A percentile compares a stretch with the other conserved stretches of the same genome.
These are phyloP conservation scores for Clavelina lepadiformis DNA, from an alignment of 23 tunicate genomes.

Conservation along the genomic window DNA sequence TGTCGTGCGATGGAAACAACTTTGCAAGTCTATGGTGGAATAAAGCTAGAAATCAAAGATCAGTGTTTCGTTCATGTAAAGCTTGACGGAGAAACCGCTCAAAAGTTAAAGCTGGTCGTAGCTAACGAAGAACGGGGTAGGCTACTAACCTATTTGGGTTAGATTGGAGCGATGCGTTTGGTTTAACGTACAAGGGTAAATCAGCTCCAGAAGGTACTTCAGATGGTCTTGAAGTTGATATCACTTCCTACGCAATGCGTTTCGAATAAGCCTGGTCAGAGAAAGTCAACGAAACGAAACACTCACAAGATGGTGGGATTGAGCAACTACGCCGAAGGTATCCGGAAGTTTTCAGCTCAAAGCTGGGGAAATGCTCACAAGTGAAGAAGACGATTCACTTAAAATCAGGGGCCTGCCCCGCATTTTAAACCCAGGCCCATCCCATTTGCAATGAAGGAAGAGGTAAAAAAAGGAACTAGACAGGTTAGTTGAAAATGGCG, in stretches of 20 bases:
- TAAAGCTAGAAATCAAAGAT: background rate
- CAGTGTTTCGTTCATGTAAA: slow-evolving; percentile 15
- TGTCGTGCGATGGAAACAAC: background rate
- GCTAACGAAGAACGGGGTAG: background rate
- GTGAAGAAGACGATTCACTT: too few species aligned
- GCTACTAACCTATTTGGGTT: slow-evolving; percentile 1
- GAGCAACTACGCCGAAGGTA: slow-evolving; percentile 5
- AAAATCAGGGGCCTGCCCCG: background rate
- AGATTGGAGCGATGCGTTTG: slow-evolving; percentile 11
- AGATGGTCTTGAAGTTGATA: too few species aligned
- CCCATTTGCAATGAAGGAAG: slow-evolving; percentile 9
- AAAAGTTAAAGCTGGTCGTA: slow-evolving; percentile 5
- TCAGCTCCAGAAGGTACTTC: too few species aligned
- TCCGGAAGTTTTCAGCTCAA: background rate
- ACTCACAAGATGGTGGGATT: background rate
- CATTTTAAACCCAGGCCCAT: slow-evolving; percentile 8
- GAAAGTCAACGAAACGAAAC: too few species aligned
- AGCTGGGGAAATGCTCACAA: too few species aligned
- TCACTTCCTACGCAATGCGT: too few species aligned
- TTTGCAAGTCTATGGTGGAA: slow-evolving; percentile 4
- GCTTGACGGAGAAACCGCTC: background rate
- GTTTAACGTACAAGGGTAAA: background rate
- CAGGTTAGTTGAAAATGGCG: slow-evolving; percentile 7
- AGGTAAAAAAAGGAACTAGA: slow-evolving; percentile 4
- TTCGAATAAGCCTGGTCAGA: too few species aligned